Conservation (phyloP, 2,888 invertebrate genomes). For the Ptilodon capucinus region DNA sequence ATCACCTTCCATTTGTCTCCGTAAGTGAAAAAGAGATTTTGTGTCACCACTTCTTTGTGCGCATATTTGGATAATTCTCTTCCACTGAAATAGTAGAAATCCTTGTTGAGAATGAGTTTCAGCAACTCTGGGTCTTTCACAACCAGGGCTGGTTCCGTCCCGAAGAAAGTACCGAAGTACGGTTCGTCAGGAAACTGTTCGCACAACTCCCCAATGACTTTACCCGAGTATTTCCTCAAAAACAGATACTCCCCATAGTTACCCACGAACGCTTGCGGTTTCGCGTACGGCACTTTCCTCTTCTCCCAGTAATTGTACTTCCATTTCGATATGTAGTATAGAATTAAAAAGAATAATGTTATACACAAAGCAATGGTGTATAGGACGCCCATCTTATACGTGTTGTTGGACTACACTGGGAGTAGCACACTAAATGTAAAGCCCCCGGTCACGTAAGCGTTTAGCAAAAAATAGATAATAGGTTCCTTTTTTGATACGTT, state of each 20-base stretch:
- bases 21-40: constrained; percentile 36
- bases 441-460: too few relatives aligned
- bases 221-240: constrained; percentile 22
- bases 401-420: too few relatives aligned
- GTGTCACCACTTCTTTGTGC: constrained; percentile 27
- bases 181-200: constrained; percentile 37
- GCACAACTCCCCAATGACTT: constrained; percentile 33
- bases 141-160: constrained; percentile 43
- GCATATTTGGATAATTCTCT: constrained; percentile 31
- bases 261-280: constrained; percentile 38
- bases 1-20: constrained; percentile 40
- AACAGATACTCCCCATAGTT: constrained; percentile 41
- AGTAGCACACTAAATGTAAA: too few relatives aligned
- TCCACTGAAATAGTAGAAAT: constrained; percentile 39
- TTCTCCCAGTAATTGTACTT: constrained; percentile 40
- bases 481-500: too few relatives aligned
- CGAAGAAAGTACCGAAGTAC: constrained; percentile 45
- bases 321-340: constrained; percentile 3
- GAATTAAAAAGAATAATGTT: not conserved
- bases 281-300: constrained; percentile 33
- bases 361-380: not conserved
- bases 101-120: constrained; percentile 37
- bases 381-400: not conserved
- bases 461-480: too few relatives aligned
- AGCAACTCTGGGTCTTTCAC: constrained; percentile 36